Conservation (phyloP, 1,140 invertebrate species). For the Zaprionus gabonicus region DNA sequence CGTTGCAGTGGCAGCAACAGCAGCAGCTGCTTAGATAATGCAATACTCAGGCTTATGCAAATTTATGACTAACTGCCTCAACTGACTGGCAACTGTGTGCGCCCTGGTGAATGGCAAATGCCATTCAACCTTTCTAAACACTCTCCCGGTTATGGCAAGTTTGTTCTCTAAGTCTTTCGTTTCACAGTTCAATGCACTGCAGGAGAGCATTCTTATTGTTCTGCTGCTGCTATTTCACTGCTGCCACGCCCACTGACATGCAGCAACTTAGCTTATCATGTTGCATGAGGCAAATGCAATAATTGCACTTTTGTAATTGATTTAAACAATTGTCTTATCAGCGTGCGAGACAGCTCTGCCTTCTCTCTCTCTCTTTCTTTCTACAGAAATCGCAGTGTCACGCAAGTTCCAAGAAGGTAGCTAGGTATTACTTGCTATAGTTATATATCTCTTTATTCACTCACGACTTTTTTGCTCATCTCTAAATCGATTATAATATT, state of each 20-base stretch:
- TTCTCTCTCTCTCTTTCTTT: background rate
- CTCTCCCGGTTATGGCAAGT: slow-evolving; percentile 57
- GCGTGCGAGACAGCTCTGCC: slow-evolving; percentile 1
- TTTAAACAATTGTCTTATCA: slow-evolving; percentile 42
- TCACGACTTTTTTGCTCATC: slow-evolving; percentile 11
- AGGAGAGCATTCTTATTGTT: slow-evolving; percentile 20
- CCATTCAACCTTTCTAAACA: slow-evolving; percentile 77
- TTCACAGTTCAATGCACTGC: slow-evolving; percentile 65
- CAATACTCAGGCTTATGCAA: slow-evolving; percentile 73
- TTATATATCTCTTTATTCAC: background rate
- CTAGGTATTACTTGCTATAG: background rate
- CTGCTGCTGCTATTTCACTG: slow-evolving; percentile 23
- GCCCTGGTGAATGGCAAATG: slow-evolving; percentile 67
- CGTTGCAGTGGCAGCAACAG: slow-evolving; percentile 37
- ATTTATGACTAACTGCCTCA: slow-evolving; percentile 75
- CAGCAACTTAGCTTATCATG: slow-evolving; percentile 14
- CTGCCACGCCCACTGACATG: slow-evolving; percentile 58
- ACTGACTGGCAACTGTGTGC: slow-evolving; percentile 50
- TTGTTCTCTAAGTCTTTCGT: slow-evolving; percentile 54
- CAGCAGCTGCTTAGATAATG: slow-evolving; percentile 70
- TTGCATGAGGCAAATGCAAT: slow-evolving; percentile 22
- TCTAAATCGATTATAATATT: slow-evolving; percentile 37
- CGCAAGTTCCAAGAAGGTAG: background rate
- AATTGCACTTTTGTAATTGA: slow-evolving; percentile 43
- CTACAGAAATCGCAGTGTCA: background rate